A percentile compares a stretch with the other conserved stretches of the same genome.
These are phyloP conservation scores for Hemiprocne comata DNA, from an alignment of 2,113 vertebrate genomes.

Conservation along the genomic window DNA sequence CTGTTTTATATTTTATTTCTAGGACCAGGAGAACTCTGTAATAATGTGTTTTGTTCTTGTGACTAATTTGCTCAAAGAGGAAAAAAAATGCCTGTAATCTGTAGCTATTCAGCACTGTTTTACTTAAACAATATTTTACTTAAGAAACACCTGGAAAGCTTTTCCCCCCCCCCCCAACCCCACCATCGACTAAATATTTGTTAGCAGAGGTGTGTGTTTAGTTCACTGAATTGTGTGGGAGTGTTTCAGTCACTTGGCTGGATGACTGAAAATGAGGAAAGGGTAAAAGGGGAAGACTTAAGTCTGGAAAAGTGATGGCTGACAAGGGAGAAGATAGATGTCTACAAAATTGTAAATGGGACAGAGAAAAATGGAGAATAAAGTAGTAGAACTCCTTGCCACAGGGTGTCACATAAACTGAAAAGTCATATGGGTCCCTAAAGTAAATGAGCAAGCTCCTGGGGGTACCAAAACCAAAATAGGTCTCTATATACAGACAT, in stretches of 20 bases:
- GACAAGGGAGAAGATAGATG: background rate
- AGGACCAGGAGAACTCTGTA: background rate
- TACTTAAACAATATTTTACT: background rate
- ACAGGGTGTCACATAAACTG: background rate
- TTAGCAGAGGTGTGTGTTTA: background rate
- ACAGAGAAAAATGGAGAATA: background rate
- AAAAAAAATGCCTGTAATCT: background rate
- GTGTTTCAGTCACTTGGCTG: background rate
- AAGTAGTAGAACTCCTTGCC: background rate
- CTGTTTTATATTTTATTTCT: background rate
- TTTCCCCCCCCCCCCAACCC: no score
- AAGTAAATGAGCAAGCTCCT: background rate
- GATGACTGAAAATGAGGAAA: background rate
- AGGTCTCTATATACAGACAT: background rate
- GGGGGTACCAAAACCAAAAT: background rate
- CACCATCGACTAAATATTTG: background rate
- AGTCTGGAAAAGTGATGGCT: background rate
- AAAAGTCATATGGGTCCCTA: background rate
- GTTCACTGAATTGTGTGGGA: background rate
- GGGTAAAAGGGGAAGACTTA: background rate
- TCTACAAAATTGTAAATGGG: background rate
- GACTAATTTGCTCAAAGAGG: background rate
- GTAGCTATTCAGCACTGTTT: background rate
- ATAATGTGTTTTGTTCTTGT: background rate
- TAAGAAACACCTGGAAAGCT: background rate